A percentile compares a stretch with the other conserved stretches of the same genome.
Conservation (phyloP, 2,113 vertebrate genomes). For the Laterallus jamaicensis region DNA sequence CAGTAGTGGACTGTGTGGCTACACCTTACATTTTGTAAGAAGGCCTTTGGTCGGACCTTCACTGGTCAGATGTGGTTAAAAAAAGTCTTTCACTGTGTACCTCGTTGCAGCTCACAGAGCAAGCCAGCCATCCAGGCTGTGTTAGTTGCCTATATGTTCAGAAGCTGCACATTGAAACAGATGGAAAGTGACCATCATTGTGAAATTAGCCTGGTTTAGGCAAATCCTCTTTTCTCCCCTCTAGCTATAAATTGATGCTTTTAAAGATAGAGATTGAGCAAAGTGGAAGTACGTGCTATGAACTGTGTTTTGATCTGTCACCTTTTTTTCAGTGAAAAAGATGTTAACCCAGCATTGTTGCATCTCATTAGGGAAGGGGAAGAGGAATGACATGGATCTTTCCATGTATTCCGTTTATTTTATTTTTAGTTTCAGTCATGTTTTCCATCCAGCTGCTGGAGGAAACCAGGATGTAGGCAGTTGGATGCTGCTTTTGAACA, state of each 20-base stretch:
- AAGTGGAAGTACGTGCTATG: neutral
- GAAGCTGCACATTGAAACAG: neutral
- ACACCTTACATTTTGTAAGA: neutral
- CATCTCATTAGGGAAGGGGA: neutral
- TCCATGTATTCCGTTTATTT: neutral
- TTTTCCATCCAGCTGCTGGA: neutral
- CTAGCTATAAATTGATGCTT: neutral
- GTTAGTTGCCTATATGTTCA: neutral
- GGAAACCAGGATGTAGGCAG: neutral
- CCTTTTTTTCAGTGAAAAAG: neutral
- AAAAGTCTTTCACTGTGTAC: neutral
- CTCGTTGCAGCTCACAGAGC: neutral
- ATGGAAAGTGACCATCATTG: neutral
- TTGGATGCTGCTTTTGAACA: neutral
- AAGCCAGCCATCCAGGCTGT: neutral
- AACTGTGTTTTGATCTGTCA: neutral
- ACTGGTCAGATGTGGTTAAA: neutral
- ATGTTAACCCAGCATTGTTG: constrained; percentile 15
- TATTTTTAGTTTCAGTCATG: neutral
- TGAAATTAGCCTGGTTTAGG: neutral
- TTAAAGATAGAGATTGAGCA: neutral
- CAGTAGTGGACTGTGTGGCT: neutral
- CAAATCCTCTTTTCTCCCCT: neutral
- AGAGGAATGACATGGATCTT: constrained; percentile 4
- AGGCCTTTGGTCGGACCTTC: neutral